phyloP scores from a whole-genome alignment of 2,797 vertebrate genomes.

The Anolis apletophallus region DNA sequence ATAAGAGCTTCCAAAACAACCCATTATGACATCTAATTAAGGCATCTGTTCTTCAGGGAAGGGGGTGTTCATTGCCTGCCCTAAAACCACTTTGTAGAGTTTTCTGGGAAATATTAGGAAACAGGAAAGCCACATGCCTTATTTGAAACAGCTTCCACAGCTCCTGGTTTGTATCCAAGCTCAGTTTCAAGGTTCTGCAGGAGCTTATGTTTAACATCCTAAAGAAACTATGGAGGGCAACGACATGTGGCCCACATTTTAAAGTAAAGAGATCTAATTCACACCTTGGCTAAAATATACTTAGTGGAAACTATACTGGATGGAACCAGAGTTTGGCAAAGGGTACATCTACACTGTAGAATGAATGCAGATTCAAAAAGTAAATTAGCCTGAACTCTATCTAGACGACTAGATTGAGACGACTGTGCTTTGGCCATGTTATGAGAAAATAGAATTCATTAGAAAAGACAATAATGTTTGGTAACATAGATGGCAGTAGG shows the following conservation, averaged over 20 bases:
- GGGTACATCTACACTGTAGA: too few relatives aligned
- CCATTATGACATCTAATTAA: background rate
- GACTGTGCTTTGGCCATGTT: too few relatives aligned
- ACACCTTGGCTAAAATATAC: background rate
- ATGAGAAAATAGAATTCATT: too few relatives aligned
- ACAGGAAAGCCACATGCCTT: background rate
- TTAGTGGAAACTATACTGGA: background rate
- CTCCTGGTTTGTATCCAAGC: background rate
- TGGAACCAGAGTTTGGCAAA: background rate
- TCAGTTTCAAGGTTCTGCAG: background rate
- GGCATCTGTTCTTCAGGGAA: background rate
- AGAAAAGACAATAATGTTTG: too few relatives aligned
- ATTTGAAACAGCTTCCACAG: background rate
- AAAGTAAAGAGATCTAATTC: background rate
- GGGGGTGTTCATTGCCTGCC: background rate
- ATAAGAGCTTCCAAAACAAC: constrained; percentile 3
- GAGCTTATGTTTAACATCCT: background rate
- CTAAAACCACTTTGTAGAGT: background rate
- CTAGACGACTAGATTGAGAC: too few relatives aligned
- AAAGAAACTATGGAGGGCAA: background rate
- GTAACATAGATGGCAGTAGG: too few relatives aligned
- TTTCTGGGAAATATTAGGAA: background rate
- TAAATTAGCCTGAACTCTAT: too few relatives aligned
- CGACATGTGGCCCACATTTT: background rate
- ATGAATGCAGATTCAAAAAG: too few relatives aligned